Percentiles rank a stretch among this genome's conserved stretches.
phyloP scores from a whole-genome alignment of 2,888 invertebrate species.

The Dryobotodes eremita region DNA sequence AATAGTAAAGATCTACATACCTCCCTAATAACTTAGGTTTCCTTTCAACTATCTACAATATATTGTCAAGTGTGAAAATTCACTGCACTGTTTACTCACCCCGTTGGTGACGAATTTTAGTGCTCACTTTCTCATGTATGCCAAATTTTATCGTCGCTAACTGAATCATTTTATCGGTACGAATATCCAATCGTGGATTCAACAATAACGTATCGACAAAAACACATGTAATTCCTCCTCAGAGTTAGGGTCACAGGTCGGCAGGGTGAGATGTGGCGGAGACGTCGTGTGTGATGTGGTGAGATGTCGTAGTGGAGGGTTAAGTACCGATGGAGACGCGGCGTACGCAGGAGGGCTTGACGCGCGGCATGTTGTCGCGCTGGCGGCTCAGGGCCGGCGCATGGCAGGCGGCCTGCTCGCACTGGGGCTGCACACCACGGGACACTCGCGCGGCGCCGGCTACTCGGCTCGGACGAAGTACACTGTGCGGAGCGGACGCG shows the following conservation, averaged over 20 bases:
- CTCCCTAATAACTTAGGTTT: slow-evolving; percentile 66
- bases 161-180: slow-evolving; percentile 90
- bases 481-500: slow-evolving; percentile 78
- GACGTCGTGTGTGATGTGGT: slow-evolving; percentile 74
- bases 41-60: slow-evolving; percentile 60
- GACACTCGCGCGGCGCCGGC: slow-evolving; percentile 79
- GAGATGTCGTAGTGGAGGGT: slow-evolving; percentile 77
- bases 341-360: slow-evolving; percentile 90
- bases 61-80: slow-evolving; percentile 70
- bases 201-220: slow-evolving; percentile 67
- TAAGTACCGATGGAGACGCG: slow-evolving; percentile 91
- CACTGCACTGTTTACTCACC: slow-evolving; percentile 90
- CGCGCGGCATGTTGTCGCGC: slow-evolving; percentile 88
- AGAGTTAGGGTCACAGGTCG: slow-evolving; percentile 75
- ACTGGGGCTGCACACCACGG: slow-evolving; percentile 69
- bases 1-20: slow-evolving; percentile 63
- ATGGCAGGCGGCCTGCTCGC: slow-evolving; percentile 82
- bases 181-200: slow-evolving; percentile 68
- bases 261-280: slow-evolving; percentile 65
- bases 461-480: slow-evolving; percentile 80
- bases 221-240: slow-evolving; percentile 73
- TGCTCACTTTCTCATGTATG: slow-evolving; percentile 91
- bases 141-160: slow-evolving; percentile 92
- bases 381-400: slow-evolving; percentile 86
- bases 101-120: slow-evolving; percentile 86